These are phyloP conservation scores for Darevskia nairensis DNA, from an alignment of 2,797 vertebrate genomes.

Conservation along the genomic window DNA sequence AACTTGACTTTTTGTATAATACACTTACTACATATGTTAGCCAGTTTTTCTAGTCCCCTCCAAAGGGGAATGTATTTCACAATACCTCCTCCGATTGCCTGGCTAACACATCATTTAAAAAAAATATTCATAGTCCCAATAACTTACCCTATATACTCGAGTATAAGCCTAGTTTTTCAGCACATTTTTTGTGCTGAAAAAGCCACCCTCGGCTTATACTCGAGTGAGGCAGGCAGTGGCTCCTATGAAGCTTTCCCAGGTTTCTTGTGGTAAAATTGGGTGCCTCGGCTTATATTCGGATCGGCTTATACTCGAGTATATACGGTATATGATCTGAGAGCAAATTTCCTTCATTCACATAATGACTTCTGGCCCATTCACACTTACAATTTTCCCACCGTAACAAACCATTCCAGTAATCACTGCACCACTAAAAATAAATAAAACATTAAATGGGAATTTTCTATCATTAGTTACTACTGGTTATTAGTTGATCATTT, in stretches of 20 bases:
- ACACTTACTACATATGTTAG: background rate
- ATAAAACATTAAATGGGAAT: conserved; percentile 37
- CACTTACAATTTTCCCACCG: conserved; percentile 10
- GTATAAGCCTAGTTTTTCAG: too few species aligned
- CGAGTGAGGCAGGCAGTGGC: too few species aligned
- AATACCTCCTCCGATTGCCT: conserved; percentile 4
- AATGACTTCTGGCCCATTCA: conserved; percentile 2
- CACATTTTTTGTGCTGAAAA: too few species aligned
- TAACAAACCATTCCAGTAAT: conserved; percentile 41
- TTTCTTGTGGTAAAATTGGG: too few species aligned
- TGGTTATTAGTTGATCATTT: background rate
- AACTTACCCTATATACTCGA: too few species aligned
- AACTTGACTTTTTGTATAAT: conserved; percentile 15
- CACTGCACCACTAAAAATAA: conserved; percentile 41
- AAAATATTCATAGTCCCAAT: background rate
- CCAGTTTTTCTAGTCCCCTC: background rate
- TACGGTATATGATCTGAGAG: background rate
- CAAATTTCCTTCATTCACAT: background rate
- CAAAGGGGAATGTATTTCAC: background rate
- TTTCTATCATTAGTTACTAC: conserved; percentile 30
- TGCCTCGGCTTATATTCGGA: too few species aligned
- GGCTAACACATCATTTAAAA: background rate
- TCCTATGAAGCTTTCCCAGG: too few species aligned
- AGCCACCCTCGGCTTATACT: too few species aligned
- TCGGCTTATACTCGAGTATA: too few species aligned